Base-by-base conservation (phyloP, 2,113 vertebrate species). In the Aegithalos caudatus region DNA sequence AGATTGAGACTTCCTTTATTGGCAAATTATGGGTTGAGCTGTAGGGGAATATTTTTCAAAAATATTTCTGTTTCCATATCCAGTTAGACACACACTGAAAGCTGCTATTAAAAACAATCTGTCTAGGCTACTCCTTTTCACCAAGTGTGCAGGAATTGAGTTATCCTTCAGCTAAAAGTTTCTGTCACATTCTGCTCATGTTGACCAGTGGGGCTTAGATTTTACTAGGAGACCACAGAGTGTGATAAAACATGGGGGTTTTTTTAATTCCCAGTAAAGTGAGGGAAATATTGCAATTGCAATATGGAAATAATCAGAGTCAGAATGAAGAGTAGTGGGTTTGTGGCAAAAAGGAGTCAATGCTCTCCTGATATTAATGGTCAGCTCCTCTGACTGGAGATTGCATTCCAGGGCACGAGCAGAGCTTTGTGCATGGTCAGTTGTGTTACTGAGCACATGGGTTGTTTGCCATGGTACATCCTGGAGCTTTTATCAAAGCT, bases 211-310 rank as follows among this genome's bases (percentile, higher is more conserved):
- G 31, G 38, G 22, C 12, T 88, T 44, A 11, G 31, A 20, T 91
- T 87, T 73, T 74, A 8, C 47, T 12, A 1, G 81, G 54, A 83
- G 45, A n/a, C 23, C 64, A 29, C 8, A 1, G 0, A 16, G 7
- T 19, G 25, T 58, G 60, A 16, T 44, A 44, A 62, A 81, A 62
- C 6, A 9, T 5, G 11, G 2, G 3, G 2, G 0, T 2, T 31
- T 14, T 54, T 72, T 37, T 3, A 20, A 45, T 87, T 84, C 24
- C 25, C 11, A 24, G 44, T 27, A 40, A 33, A 58, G 9, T 18
- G 51, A 86, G 24, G 31, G 19, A 67, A 64, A 27, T 84, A 31
- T 5, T 67, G 58, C 7, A 24, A 14, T 40, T 58, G 53, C 15
- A 33, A 11, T 4, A 19, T 0, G 4, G 54, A 72, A 90, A 45